Evolutionary conservation across 30 jellyfish, hydroid and myxozoan species (phyloP), one percentile per base, ranked within the genome.

Genomic region (Haliclystus octoradiatus): DNA sequence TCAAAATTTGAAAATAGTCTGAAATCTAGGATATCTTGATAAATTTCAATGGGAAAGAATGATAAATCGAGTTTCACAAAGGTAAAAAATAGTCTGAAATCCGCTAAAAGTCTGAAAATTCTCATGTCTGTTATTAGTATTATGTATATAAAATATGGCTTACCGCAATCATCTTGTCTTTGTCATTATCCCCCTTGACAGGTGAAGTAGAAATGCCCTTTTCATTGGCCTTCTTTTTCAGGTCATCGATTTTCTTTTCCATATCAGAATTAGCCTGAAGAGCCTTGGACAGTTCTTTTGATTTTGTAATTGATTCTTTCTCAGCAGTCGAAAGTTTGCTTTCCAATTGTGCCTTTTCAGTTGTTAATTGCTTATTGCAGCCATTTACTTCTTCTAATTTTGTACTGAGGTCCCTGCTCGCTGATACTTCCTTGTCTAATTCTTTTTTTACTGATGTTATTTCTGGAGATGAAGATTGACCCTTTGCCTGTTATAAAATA

Each of bases 121-220:
- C n/a, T n/a, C n/a, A n/a, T n/a, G n/a, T n/a, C n/a, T n/a, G n/a
- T n/a, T n/a, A n/a, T n/a, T n/a, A n/a, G n/a, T n/a, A n/a, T n/a
- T n/a, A n/a, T n/a, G n/a, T n/a, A n/a, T n/a, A n/a, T n/a, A n/a
- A n/a, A n/a, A n/a, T n/a, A n/a, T n/a, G n/a, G n/a, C 96, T 67
- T 79, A 85, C 96, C 1, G 90, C 94, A 27, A 85, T 85, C 1
- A 85, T 80, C 12, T 69, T 77, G 64, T 85, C 96, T 49, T 85
- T 85, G 35, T 85, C 91, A 52, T 78, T 79, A 73, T 74, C 94
- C 26, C 92, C 70, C 52, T 78, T 78, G 27, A 91, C 92, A 30
- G 57, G 19, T 5, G 14, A 5, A 40, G 57, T 9, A 9, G 57
- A 9, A 40, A 40, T 19, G 19, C 14, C 57, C 19, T 40, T 40